Conservation (phyloP, 2,113 vertebrate genomes). For the Anguilla japonica region DNA sequence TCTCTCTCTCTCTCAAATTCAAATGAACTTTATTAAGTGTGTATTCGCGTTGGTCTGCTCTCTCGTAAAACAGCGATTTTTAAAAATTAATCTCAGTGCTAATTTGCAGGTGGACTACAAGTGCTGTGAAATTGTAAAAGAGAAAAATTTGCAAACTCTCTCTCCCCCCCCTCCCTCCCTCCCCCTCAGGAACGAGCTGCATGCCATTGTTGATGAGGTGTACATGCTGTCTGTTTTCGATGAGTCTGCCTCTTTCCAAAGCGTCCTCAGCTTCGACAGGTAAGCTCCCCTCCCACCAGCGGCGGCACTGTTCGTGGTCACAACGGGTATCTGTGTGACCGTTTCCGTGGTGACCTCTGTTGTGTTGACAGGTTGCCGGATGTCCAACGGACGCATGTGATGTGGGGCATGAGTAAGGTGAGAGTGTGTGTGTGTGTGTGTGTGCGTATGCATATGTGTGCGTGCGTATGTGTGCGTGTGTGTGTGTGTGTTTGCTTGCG, state of each 20-base stretch:
- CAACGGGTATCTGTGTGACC: neutral
- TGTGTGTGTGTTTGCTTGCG: neutral
- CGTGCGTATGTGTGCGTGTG: neutral
- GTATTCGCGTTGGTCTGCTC: too few species aligned
- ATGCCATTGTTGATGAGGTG: slow-evolving; percentile 90
- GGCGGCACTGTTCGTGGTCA: slow-evolving; percentile 21
- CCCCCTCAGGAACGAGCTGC: slow-evolving; percentile 78
- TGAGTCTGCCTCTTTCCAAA: slow-evolving; percentile 76
- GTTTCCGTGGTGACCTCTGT: slow-evolving; percentile 29
- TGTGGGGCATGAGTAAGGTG: slow-evolving; percentile 96
- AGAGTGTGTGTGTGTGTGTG: slow-evolving; percentile 22
- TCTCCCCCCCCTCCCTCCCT: neutral
- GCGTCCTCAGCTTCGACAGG: slow-evolving; percentile 87
- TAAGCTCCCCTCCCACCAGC: slow-evolving; percentile 53
- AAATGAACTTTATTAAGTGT: too few species aligned
- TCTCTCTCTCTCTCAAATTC: too few species aligned
- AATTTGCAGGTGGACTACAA: too few species aligned
- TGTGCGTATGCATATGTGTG: neutral
- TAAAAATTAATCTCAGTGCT: too few species aligned
- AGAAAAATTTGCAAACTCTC: neutral
- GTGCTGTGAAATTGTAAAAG: too few species aligned
- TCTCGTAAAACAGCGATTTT: too few species aligned
- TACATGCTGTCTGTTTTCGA: slow-evolving; percentile 96
- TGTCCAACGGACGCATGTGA: slow-evolving; percentile 89
- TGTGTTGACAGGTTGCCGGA: slow-evolving; percentile 84